phyloP scores from a whole-genome alignment of 2,797 vertebrate genomes.

The Columba guinea region DNA sequence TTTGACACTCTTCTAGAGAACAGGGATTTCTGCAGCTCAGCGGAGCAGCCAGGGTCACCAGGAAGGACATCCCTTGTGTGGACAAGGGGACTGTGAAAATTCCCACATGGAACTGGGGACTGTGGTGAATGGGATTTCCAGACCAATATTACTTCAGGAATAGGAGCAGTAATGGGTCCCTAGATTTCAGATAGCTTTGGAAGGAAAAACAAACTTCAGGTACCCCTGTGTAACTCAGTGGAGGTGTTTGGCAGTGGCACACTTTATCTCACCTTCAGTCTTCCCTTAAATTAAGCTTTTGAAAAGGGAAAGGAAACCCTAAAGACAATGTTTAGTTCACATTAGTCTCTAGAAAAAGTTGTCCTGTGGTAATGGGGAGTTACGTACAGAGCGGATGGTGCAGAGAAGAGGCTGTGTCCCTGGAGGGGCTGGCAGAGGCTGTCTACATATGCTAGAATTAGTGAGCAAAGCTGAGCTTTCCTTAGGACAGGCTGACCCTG shows the following conservation, averaged over 20 bases:
- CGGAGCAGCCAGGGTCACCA: neutral
- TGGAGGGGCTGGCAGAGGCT: neutral
- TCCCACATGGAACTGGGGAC: neutral
- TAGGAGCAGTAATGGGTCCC: neutral
- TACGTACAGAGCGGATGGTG: neutral
- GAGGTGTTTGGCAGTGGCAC: neutral
- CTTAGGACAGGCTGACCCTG: neutral
- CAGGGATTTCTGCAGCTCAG: neutral
- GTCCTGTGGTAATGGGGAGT: neutral
- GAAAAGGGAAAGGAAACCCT: neutral
- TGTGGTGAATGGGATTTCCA: neutral
- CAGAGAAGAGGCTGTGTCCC: neutral
- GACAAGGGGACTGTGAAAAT: neutral
- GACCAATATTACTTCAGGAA: neutral
- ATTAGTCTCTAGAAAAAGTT: neutral
- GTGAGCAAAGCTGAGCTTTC: neutral
- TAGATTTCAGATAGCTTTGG: neutral
- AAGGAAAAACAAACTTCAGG: neutral
- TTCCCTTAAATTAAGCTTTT: neutral
- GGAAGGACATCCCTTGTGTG: neutral
- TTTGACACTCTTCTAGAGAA: neutral
- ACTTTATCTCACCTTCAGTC: neutral
- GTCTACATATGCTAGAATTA: neutral
- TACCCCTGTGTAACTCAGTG: neutral
- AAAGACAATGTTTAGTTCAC: neutral